These are phyloP conservation scores for Maniola hyperantus DNA, from an alignment of 2,888 invertebrate species.

Conservation along the genomic window DNA sequence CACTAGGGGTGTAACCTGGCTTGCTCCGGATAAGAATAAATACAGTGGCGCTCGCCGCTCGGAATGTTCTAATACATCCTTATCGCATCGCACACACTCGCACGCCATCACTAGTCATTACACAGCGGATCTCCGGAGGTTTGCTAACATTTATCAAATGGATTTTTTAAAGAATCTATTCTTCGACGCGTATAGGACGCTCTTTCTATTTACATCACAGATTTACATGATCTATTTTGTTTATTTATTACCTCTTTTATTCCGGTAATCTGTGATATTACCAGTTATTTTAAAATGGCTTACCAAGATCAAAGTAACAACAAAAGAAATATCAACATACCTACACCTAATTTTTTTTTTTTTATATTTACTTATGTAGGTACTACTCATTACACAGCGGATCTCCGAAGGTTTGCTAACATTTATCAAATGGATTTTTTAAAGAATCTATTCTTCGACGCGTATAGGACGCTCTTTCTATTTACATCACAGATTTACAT, in stretches of 20 bases:
- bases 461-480: no score
- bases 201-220: no score
- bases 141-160: constrained; percentile 42
- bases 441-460: constrained; percentile 18
- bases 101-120: constrained; percentile 47
- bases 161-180: constrained; percentile 37
- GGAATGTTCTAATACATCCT: constrained; percentile 82
- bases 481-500: no score
- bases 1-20: constrained; percentile 81
- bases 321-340: no score
- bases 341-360: no score
- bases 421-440: constrained; percentile 44
- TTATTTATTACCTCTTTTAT: no score
- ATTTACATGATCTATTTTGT: no score
- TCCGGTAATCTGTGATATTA: no score
- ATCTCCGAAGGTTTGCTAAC: constrained; percentile 41
- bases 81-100: constrained; percentile 64
- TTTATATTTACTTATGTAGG: no score
- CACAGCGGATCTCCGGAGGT: constrained; percentile 42
- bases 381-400: constrained; percentile 42
- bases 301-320: no score
- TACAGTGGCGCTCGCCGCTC: constrained; percentile 73
- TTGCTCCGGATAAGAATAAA: constrained; percentile 80
- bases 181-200: no score
- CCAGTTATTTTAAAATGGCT: no score